phyloP scores from a whole-genome alignment of 2,797 vertebrate genomes.

The Arnoldichthys spilopterus region DNA sequence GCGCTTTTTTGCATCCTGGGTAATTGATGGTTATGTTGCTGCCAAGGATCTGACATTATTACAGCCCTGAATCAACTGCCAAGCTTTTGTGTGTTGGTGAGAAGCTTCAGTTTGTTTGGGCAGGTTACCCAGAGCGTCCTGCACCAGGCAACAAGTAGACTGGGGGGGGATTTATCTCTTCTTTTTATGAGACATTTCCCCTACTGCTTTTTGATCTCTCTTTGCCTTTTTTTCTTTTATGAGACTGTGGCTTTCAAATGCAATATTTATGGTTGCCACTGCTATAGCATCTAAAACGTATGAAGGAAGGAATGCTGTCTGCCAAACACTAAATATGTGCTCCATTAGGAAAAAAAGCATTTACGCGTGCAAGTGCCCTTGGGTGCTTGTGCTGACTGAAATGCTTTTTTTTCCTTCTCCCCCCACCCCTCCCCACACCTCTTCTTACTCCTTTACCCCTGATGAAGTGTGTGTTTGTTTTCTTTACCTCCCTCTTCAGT shows the following conservation, averaged over 20 bases:
- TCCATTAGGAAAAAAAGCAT: conserved; percentile 87
- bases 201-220: conserved; percentile 40
- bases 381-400: conserved; percentile 78
- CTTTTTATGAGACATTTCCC: conserved; percentile 52
- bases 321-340: conserved; percentile 83
- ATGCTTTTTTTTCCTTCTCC: conserved; percentile 83
- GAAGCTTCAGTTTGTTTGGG: conserved; percentile 40
- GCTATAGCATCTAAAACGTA: conserved; percentile 49
- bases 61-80: conserved; percentile 44
- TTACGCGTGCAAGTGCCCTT: conserved; percentile 80
- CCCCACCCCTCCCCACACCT: conserved; percentile 67
- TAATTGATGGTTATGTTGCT: conserved; percentile 57
- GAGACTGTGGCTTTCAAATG: conserved; percentile 55
- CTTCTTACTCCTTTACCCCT: conserved; percentile 68
- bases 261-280: conserved; percentile 58
- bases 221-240: conserved; percentile 44
- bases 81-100: conserved; percentile 49
- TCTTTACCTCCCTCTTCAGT: conserved; percentile 60
- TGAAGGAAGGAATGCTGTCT: conserved; percentile 73
- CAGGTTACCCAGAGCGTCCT: conserved; percentile 36
- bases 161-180: conserved; percentile 50
- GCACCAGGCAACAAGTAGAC: conserved; percentile 14
- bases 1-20: conserved; percentile 47
- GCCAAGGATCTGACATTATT: conserved; percentile 55
- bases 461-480: conserved; percentile 83